These are phyloP conservation scores for Synanceia verrucosa DNA, from an alignment of 2,797 vertebrate species.

Conservation along the genomic window DNA sequence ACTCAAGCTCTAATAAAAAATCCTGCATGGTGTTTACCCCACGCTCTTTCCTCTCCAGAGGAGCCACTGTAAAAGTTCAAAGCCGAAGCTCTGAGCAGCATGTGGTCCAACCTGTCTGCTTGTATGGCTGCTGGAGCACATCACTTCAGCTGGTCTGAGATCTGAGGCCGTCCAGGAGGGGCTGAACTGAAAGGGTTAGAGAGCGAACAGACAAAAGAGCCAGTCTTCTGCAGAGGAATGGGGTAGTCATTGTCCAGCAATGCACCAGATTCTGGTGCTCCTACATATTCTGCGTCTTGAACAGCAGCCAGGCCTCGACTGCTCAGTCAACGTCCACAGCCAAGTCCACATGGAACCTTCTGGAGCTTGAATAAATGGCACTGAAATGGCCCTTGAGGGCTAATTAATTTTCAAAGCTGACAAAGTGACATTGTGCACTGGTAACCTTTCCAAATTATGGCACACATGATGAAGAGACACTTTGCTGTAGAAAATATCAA, in stretches of 20 bases:
- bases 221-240: slow-evolving; percentile 10
- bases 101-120: slow-evolving; percentile 49
- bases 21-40: slow-evolving; percentile 6
- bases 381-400: slow-evolving; percentile 59
- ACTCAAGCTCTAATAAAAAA: slow-evolving; percentile 28
- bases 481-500: slow-evolving; percentile 1
- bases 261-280: slow-evolving; percentile 5
- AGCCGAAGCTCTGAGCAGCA: slow-evolving; percentile 56
- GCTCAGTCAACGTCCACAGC: slow-evolving; percentile 30
- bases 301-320: slow-evolving; percentile 36
- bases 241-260: slow-evolving; percentile 69
- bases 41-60: slow-evolving; percentile 47
- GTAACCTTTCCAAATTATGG: slow-evolving; percentile 48
- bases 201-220: slow-evolving; percentile 10
- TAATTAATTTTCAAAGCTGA: slow-evolving; percentile 71
- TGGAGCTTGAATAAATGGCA: slow-evolving; percentile 50
- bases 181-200: neutral
- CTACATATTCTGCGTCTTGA: slow-evolving; percentile 19
- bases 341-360: slow-evolving; percentile 44
- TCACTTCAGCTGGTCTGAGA: slow-evolving; percentile 50
- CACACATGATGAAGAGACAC: slow-evolving; percentile 12
- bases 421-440: slow-evolving; percentile 48
- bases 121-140: slow-evolving; percentile 37
- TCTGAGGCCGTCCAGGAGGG: slow-evolving; percentile 43
- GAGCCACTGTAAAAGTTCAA: slow-evolving; percentile 64